Base-by-base conservation (phyloP, 2,797 vertebrate genomes). In the Nyctalus aviator region DNA sequence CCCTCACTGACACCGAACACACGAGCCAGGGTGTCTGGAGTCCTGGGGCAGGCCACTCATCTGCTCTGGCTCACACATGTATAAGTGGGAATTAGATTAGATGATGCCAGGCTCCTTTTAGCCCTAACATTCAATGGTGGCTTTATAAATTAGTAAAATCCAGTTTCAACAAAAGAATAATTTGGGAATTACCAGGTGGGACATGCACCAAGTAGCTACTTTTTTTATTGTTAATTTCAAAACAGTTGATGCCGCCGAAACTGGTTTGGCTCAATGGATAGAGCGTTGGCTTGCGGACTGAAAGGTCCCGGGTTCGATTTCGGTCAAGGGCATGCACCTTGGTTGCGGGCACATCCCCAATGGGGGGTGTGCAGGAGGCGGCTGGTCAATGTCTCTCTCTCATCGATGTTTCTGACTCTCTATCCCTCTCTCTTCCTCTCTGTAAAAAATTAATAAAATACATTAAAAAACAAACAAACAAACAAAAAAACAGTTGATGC, bases 71-170 rank as follows among this genome's bases (percentile, higher is more conserved):
- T 46, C 77, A 64, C 30, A 48, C 30, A 41, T 8, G 6, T 37
- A 11, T 59, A n/a, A 91, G 41, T 35, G 35, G 32, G 18, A 59
- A 66, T 3, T 23, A 50, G 75, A 21, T 32, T 82, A 35, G 7
- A 62, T 30, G 25, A 72, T 21, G 23, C 55, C 30, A 46, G 25
- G 23, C 50, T 81, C 46, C 44, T 68, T 44, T 62, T 17, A 59
- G 48, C 11, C 44, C 75, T 86, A 73, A 50, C 37, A 71, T 25
- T 82, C 78, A 64, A 73, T 44, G 41, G 64, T 78, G 69, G 79
- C 32, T 85, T 84, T 94, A 90, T 32, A 88, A 90, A 93, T 46
- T 44, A 35, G 50, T 50, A 75, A 85, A 91, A 86, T 78, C 35
- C 50, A 68, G 15, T 69, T 85, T 76, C 57, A 83, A 75, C 44